A percentile compares a stretch with the other conserved stretches of the same genome.
Conservation (phyloP, 1,140 invertebrate species). For the Stegodyphus mimosarum region DNA sequence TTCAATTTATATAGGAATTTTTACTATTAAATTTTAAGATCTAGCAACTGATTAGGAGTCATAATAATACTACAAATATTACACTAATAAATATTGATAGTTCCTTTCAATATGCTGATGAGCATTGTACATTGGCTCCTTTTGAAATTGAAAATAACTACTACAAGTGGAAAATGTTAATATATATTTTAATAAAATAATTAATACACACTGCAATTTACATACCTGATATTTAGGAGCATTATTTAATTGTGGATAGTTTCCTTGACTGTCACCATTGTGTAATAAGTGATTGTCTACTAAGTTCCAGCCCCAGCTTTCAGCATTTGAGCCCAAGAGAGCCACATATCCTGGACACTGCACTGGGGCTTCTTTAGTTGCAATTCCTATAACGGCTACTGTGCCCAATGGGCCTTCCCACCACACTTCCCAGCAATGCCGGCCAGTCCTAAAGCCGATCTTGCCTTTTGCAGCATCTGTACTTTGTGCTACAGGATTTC, state of each 20-base stretch:
- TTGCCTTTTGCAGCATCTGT: constrained; percentile 96
- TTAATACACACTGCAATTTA: neutral
- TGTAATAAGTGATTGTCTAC: constrained; percentile 97
- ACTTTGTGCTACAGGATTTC: constrained; percentile 98
- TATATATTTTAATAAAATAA: neutral
- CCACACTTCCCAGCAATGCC: constrained; percentile 98
- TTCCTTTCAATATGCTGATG: too few species aligned
- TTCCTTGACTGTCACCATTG: constrained; percentile 95
- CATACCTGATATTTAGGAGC: constrained; percentile 95
- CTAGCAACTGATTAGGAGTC: too few species aligned
- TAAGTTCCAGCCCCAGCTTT: constrained; percentile 99
- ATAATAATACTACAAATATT: too few species aligned
- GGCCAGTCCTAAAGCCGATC: constrained; percentile 89
- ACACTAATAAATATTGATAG: too few species aligned
- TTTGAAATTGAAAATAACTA: too few species aligned
- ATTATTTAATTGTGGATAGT: constrained; percentile 95
- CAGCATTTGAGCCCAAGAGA: constrained; percentile 92
- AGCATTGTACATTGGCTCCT: too few species aligned
- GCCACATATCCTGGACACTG: constrained; percentile 94
- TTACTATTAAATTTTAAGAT: too few species aligned
- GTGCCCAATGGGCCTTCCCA: constrained; percentile 98
- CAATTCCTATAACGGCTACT: constrained; percentile 94
- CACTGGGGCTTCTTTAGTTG: constrained; percentile 91
- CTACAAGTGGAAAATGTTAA: too few species aligned
- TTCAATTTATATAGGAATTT: too few species aligned